These are phyloP conservation scores for Allolobophora icterica DNA, from an alignment of 2,888 invertebrate genomes.

Conservation along the genomic window DNA sequence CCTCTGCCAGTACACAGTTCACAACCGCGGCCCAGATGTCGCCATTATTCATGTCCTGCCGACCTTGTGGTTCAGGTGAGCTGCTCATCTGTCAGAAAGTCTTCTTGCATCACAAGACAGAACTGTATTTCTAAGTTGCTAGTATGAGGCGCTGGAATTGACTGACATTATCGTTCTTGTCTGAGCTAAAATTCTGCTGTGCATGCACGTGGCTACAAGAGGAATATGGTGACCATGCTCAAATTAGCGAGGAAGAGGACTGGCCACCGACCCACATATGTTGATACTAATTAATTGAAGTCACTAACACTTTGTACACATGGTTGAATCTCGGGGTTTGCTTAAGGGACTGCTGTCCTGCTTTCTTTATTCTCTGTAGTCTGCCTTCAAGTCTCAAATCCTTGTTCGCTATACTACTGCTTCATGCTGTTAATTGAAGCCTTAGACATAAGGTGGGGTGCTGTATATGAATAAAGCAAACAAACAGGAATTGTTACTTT, in stretches of 20 bases:
- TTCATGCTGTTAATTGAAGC: not conserved
- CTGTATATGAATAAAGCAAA: not conserved
- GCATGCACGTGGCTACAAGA: not conserved
- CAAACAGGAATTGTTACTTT: not conserved
- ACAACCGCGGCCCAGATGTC: constrained; percentile 57
- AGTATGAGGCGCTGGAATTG: not conserved
- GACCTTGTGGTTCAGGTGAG: constrained; percentile 61
- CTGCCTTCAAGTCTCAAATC: not conserved
- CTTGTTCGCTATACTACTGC: not conserved
- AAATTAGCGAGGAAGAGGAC: not conserved
- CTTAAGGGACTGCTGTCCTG: not conserved
- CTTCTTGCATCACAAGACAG: not conserved
- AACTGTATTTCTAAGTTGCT: not conserved
- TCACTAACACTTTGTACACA: not conserved
- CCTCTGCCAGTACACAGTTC: constrained; percentile 58
- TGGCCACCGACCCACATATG: not conserved
- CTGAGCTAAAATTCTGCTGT: not conserved
- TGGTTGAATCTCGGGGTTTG: no score
- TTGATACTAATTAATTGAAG: not conserved
- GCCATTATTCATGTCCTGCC: constrained; percentile 62
- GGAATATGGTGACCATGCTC: not conserved
- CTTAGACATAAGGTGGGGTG: not conserved
- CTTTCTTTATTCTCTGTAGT: not conserved
- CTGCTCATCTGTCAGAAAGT: not conserved
- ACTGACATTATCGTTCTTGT: not conserved